phyloP scores from a whole-genome alignment of 2,113 vertebrate genomes.

The Xiphophorus hellerii region DNA sequence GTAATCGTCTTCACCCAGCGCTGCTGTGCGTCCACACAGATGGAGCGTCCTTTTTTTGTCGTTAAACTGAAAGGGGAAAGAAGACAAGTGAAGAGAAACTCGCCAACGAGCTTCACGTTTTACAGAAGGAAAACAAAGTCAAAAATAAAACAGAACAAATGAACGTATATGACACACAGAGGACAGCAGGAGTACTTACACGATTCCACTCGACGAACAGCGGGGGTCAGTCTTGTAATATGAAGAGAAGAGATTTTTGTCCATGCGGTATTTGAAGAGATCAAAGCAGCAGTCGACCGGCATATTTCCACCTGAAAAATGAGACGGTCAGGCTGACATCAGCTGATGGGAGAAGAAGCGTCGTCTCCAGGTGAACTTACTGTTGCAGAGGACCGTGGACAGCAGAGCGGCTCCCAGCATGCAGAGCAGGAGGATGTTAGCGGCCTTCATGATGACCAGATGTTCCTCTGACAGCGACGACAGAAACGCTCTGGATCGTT shows the following conservation, averaged over 20 bases:
- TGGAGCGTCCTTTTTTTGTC: accelerated
- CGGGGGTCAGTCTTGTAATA: constrained; percentile 16
- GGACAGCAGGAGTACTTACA: constrained; percentile 52
- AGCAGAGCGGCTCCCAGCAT: constrained; percentile 52
- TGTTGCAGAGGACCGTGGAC: constrained; percentile 8
- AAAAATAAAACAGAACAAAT: no score
- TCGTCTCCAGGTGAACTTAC: constrained; percentile 36
- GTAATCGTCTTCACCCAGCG: constrained; percentile 46
- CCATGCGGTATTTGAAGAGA: background rate
- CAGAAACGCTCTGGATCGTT: background rate
- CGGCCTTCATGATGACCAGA: background rate
- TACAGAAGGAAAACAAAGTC: no score
- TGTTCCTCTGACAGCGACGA: background rate
- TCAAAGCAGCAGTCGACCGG: constrained; percentile 67
- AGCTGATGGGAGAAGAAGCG: background rate
- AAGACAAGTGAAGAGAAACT: background rate
- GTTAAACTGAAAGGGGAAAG: constrained; percentile 28
- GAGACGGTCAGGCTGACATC: background rate
- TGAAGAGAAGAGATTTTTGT: accelerated
- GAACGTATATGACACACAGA: no score
- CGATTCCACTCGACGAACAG: constrained; percentile 26
- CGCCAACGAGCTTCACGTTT: no score
- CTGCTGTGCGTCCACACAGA: constrained; percentile 41
- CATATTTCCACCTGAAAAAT: background rate
- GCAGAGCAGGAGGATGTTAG: constrained; percentile 21